phyloP scores from a whole-genome alignment of 2,888 invertebrate species.

The Drosophila borealis region DNA sequence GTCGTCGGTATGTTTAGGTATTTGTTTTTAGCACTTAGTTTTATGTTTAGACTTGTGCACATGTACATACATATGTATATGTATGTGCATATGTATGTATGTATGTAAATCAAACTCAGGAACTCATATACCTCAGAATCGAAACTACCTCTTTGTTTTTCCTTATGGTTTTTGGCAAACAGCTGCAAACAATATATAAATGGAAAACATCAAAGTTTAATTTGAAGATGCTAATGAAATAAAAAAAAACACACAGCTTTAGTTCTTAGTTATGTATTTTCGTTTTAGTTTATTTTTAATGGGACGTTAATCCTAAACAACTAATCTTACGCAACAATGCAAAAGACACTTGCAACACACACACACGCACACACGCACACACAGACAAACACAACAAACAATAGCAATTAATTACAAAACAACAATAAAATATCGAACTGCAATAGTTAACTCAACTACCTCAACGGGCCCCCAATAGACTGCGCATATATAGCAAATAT shows the following conservation, averaged over 20 bases:
- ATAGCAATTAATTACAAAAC: constrained; percentile 52
- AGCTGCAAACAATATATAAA: constrained; percentile 22
- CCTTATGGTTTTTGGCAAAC: constrained; percentile 45
- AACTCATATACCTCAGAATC: constrained; percentile 84
- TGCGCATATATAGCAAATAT: constrained; percentile 44
- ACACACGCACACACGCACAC: constrained; percentile 36
- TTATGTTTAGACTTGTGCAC: constrained; percentile 50
- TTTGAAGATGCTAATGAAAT: constrained; percentile 73
- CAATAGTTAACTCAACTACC: constrained; percentile 85
- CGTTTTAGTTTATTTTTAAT: constrained; percentile 58
- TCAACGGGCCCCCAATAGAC: constrained; percentile 82
- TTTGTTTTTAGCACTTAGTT: constrained; percentile 46
- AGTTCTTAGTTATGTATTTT: constrained; percentile 61
- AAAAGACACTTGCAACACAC: constrained; percentile 52
- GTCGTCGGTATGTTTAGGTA: constrained; percentile 24
- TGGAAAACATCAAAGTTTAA: constrained; percentile 25
- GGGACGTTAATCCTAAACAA: constrained; percentile 25
- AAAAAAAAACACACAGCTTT: constrained; percentile 56
- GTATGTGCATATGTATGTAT: constrained; percentile 5
- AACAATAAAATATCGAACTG: constrained; percentile 80
- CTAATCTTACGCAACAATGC: constrained; percentile 46
- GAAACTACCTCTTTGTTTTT: constrained; percentile 73
- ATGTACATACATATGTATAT: neutral
- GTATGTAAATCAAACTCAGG: constrained; percentile 80
- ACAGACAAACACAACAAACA: constrained; percentile 31